Conservation (phyloP, 2,888 invertebrate species). For the Exephanes ischioxanthus region DNA sequence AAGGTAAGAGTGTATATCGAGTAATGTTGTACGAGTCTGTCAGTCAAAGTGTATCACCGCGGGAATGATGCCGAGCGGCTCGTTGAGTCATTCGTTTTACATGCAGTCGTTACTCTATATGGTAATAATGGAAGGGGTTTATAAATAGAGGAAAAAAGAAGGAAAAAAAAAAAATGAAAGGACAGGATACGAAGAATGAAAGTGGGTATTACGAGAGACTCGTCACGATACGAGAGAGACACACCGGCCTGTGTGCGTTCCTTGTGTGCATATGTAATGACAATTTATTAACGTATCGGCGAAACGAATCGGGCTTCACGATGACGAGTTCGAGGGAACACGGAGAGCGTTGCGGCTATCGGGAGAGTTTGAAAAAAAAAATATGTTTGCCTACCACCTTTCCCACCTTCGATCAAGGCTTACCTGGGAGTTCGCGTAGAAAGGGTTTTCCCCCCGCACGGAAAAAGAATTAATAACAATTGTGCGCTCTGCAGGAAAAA, state of each 20-base stretch:
- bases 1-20: slow-evolving; percentile 7
- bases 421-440: neutral
- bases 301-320: slow-evolving; percentile 53
- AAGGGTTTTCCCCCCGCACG: neutral
- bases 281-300: slow-evolving; percentile 53
- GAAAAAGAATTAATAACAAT: neutral
- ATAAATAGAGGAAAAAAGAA: neutral
- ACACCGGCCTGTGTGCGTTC: neutral
- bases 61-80: neutral
- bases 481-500: too few species aligned
- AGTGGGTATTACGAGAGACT: slow-evolving; percentile 2
- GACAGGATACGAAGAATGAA: neutral
- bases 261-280: slow-evolving; percentile 47
- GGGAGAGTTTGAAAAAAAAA: neutral
- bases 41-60: slow-evolving; percentile 24
- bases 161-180: neutral
- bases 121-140: slow-evolving; percentile 7
- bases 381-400: slow-evolving; percentile 56
- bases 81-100: slow-evolving; percentile 39
- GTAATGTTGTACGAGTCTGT: slow-evolving; percentile 24
- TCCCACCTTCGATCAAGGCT: slow-evolving; percentile 22
- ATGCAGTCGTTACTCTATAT: neutral
- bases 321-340: neutral
- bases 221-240: slow-evolving; percentile 14
- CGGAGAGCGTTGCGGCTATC: neutral